Conservation (phyloP, 2,888 invertebrate genomes). For the Andrena camellia region DNA sequence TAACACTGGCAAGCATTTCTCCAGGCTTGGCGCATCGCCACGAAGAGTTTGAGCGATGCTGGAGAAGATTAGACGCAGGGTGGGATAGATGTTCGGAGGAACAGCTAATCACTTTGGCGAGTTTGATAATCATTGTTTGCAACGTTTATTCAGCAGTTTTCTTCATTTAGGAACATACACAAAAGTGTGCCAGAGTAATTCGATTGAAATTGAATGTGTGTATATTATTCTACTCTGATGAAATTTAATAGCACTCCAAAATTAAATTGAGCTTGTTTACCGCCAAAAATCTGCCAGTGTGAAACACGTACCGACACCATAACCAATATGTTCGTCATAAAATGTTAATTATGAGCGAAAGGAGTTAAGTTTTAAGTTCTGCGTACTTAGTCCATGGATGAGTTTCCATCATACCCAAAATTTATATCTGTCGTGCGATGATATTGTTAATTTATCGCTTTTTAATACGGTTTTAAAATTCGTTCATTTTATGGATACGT, state of each 20-base stretch:
- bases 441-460: too few relatives aligned
- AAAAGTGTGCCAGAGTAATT: background rate
- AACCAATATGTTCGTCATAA: background rate
- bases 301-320: background rate
- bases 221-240: background rate
- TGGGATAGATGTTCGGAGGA: constrained; percentile 81
- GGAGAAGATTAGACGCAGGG: constrained; percentile 80
- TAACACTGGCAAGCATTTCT: constrained; percentile 78
- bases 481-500: too few relatives aligned
- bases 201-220: background rate
- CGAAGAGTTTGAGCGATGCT: constrained; percentile 73
- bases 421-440: too few relatives aligned
- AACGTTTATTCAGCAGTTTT: background rate
- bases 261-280: background rate
- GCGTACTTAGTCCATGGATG: too few relatives aligned
- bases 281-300: background rate
- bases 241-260: background rate
- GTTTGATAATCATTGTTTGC: constrained; percentile 79
- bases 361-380: too few relatives aligned
- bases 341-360: too few relatives aligned
- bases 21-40: constrained; percentile 82
- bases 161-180: background rate
- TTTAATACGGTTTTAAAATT: too few relatives aligned
- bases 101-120: constrained; percentile 79
- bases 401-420: too few relatives aligned